phyloP scores from a whole-genome alignment of 2,888 invertebrate genomes.

The Melieria crassipennis region DNA sequence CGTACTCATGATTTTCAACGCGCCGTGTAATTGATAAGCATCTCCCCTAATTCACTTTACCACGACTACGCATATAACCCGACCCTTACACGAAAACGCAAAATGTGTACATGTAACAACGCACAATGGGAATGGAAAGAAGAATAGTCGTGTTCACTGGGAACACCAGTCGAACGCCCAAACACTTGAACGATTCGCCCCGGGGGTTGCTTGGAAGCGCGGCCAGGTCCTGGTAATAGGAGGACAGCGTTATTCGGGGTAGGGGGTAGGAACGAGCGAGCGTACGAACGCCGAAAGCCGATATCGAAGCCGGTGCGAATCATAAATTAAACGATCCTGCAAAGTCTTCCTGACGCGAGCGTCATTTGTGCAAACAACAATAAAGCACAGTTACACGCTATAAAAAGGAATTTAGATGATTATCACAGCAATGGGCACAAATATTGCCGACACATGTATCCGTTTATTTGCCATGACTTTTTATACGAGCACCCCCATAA shows the following conservation, averaged over 20 bases:
- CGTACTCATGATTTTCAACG: slow-evolving; percentile 63
- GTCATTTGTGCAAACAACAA: slow-evolving; percentile 43
- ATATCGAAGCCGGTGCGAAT: slow-evolving; percentile 43
- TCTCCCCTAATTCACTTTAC: slow-evolving; percentile 48
- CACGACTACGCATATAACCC: slow-evolving; percentile 16
- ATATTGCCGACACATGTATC: slow-evolving; percentile 67
- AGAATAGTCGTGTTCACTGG: slow-evolving; percentile 21
- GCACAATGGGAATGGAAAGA: slow-evolving; percentile 25
- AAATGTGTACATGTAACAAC: slow-evolving; percentile 16
- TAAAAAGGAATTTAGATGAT: slow-evolving; percentile 59
- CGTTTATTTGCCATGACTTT: slow-evolving; percentile 66
- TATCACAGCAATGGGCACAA: slow-evolving; percentile 64
- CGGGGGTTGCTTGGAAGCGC: slow-evolving; percentile 31
- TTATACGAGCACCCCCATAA: slow-evolving; percentile 18
- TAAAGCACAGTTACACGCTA: slow-evolving; percentile 47
- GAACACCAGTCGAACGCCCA: slow-evolving; percentile 15
- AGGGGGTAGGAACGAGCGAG: slow-evolving; percentile 12
- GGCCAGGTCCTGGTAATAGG: slow-evolving; percentile 22
- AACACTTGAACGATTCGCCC: slow-evolving; percentile 6
- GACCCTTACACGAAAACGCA: slow-evolving; percentile 12
- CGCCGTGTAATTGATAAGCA: slow-evolving; percentile 62
- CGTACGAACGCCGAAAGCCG: slow-evolving; percentile 39
- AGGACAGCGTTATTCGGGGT: neutral
- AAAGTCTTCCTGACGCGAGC: slow-evolving; percentile 47
- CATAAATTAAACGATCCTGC: slow-evolving; percentile 54